These are phyloP conservation scores for Apamea monoglypha DNA, from an alignment of 2,888 invertebrate genomes.

Conservation along the genomic window DNA sequence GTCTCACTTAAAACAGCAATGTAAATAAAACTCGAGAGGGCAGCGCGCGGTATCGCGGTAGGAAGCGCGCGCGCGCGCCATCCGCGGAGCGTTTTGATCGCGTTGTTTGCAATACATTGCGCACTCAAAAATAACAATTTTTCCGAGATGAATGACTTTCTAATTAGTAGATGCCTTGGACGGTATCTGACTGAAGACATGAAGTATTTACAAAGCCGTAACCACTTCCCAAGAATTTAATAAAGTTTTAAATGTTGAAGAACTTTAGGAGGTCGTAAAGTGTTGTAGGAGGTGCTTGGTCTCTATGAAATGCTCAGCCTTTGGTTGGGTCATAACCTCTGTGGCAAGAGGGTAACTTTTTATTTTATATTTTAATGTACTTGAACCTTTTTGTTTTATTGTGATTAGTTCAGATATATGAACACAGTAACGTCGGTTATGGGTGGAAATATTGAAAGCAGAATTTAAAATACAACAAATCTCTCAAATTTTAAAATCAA, in stretches of 20 bases:
- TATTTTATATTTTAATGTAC: slow-evolving; percentile 44
- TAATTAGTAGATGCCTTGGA: background rate
- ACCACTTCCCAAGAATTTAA: slow-evolving; percentile 47
- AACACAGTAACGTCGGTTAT: background rate
- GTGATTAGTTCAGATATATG: slow-evolving; percentile 40
- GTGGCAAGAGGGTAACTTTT: slow-evolving; percentile 19
- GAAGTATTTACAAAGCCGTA: slow-evolving; percentile 12
- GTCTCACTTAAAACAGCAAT: no score
- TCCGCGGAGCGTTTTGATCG: no score
- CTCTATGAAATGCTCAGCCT: slow-evolving; percentile 38
- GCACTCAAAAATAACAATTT: no score
- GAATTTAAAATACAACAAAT: background rate
- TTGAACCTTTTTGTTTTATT: slow-evolving; percentile 40
- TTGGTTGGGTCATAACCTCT: slow-evolving; percentile 46
- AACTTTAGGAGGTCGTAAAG: slow-evolving; percentile 57
- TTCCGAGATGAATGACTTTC: no score
- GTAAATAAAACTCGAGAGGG: no score
- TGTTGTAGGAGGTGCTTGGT: slow-evolving; percentile 28
- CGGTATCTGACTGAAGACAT: background rate
- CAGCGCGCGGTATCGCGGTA: no score
- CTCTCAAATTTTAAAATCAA: no score
- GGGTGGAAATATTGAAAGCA: background rate
- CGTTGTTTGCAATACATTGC: no score
- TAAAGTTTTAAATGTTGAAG: slow-evolving; percentile 57
- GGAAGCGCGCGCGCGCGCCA: no score